These are phyloP conservation scores for Propithecus perrieri DNA, from an alignment of 2,797 vertebrate genomes.

Conservation along the genomic window DNA sequence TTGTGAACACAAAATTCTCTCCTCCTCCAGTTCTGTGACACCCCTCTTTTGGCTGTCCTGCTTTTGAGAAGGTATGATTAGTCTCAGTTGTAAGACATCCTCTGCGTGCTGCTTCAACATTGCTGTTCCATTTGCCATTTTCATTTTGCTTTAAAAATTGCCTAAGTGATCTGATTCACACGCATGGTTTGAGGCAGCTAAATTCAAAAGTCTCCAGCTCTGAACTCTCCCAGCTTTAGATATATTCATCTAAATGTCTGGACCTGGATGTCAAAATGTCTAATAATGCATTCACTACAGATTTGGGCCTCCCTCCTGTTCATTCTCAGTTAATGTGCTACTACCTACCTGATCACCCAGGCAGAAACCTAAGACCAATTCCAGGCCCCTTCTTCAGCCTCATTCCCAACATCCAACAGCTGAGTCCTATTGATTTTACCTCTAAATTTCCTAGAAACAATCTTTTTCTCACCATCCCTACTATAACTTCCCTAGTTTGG, in stretches of 20 bases:
- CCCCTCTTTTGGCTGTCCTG: background rate
- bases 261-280: background rate
- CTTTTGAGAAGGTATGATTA: background rate
- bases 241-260: background rate
- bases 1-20: background rate
- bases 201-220: background rate
- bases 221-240: background rate
- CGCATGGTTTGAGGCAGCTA: background rate
- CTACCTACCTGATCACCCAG: background rate
- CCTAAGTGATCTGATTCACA: background rate
- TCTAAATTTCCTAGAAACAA: background rate
- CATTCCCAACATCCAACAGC: background rate
- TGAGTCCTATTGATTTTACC: background rate
- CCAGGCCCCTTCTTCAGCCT: background rate
- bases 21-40: background rate
- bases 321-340: background rate
- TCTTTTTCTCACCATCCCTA: background rate
- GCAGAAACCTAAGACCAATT: background rate
- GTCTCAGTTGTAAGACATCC: background rate
- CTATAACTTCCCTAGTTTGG: background rate
- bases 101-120: background rate
- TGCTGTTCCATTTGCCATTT: background rate
- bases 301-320: background rate
- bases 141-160: background rate
- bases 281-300: background rate